Evolutionary conservation across 2,797 vertebrate species (phyloP).

Genomic region (Botia kubotai): DNA sequence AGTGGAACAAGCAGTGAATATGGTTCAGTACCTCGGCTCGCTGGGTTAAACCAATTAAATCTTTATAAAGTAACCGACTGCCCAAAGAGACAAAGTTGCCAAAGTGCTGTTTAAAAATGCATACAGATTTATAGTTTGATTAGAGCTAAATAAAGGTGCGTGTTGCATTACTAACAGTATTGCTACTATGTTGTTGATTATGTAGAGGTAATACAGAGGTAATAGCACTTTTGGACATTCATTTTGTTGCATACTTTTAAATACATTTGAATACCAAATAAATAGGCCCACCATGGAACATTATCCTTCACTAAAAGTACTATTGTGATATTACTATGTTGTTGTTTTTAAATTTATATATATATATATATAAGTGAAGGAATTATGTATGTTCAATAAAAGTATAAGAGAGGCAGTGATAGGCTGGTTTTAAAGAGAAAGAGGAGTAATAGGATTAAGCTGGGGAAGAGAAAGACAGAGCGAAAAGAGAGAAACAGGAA

Average conservation of each 20-base stretch:
- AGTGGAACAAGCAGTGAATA: not conserved
- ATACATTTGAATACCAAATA: too few species aligned
- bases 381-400: not conserved
- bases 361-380: too few species aligned
- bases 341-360: too few species aligned
- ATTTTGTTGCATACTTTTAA: too few species aligned
- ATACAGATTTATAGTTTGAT: not conserved
- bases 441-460: not conserved
- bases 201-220: too few species aligned
- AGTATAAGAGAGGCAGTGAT: not conserved
- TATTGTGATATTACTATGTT: too few species aligned
- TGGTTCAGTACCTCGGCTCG: slow-evolving; percentile 23
- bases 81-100: slow-evolving; percentile 20
- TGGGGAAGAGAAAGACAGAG: too few species aligned
- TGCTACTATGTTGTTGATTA: too few species aligned
- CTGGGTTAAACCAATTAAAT: slow-evolving; percentile 42
- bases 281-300: too few species aligned
- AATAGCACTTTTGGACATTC: too few species aligned
- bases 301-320: too few species aligned
- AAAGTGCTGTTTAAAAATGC: slow-evolving; percentile 20
- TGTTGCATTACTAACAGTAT: too few species aligned
- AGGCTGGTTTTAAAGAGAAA: not conserved
- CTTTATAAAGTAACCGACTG: slow-evolving; percentile 8
- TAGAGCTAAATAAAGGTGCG: not conserved
- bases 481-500: not conserved